Evolutionary conservation across 1,140 invertebrate species (phyloP), one percentile per base, ranked within the genome.

Genomic region (fruit fly (Drosophila melanogaster)): DNA sequence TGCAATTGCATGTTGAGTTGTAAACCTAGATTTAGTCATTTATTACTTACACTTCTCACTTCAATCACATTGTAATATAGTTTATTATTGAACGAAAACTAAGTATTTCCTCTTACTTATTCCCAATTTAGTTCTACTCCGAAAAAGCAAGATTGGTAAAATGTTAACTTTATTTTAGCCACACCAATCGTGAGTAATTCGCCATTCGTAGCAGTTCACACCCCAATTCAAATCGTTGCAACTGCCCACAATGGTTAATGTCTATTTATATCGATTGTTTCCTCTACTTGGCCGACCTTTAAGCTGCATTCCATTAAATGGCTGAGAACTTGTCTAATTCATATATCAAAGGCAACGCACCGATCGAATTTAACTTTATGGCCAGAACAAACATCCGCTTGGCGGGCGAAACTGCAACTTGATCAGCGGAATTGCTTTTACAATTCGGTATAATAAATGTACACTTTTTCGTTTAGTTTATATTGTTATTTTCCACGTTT

Each of bases 401-500:
- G 43, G 41, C n/a, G n/a, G 51, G 67, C 65, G 19, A 56, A 40
- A n/a, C 50, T 33, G 69, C 26, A 35, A 53, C 46, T 53, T 40
- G 72, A 44, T 53, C 60, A 15, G 22, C 26, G 40, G 30, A 41
- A 56, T 55, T 57, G 49, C 40, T 64, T 50, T 61, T 69, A 75
- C 64, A 81, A 66, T 69, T 62, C 67, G 49, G 19, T 64, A 69
- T 74, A 33, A 79, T 75, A 86, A 85, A 78, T 65, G 40, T 60
- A 55, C 46, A 86, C 61, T 87, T 77, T 76, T 85, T 84, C 60
- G 49, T 54, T 77, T 66, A 40, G 60, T 0, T 17, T 47, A 35
- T 67, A 50, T 84, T 57, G 50, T 50, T 74, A 71, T 55, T 86
- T 75, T 78, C 54, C 83, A 85, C 74, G 83, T 78, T 86, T 86